Conservation (phyloP, 2,888 invertebrate species). For the Cryptosula pallasiana region DNA sequence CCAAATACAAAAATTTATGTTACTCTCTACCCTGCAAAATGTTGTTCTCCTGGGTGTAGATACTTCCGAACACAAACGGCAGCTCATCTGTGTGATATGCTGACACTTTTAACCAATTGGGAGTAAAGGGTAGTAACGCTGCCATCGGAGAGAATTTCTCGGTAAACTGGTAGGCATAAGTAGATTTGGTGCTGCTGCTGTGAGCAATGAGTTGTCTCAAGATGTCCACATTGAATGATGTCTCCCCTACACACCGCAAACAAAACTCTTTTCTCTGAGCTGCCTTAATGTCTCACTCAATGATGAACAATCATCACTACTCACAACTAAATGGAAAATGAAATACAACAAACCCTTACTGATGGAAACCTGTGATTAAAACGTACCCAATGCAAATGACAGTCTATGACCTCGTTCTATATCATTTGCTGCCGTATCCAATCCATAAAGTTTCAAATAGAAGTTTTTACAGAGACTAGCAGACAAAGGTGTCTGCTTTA, state of each 20-base stretch:
- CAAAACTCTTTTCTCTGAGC: too few relatives aligned
- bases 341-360: too few relatives aligned
- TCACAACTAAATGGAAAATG: too few relatives aligned
- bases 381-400: background rate
- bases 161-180: constrained; percentile 4
- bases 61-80: constrained; percentile 1
- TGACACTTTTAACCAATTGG: background rate
- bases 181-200: background rate
- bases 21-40: background rate
- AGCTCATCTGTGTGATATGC: background rate
- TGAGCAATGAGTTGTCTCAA: background rate
- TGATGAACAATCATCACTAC: too few relatives aligned
- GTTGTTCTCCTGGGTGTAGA: background rate
- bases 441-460: background rate
- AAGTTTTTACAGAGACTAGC: background rate
- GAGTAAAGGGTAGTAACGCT: background rate
- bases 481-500: background rate
- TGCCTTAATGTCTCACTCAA: too few relatives aligned
- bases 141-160: background rate
- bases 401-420: background rate
- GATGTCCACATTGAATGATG: background rate
- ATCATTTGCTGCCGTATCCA: background rate
- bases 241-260: background rate
- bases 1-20: too few relatives aligned
- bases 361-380: too few relatives aligned